Evolutionary conservation across 2,113 vertebrate species (phyloP).

Genomic region (Platysteira castanea): DNA sequence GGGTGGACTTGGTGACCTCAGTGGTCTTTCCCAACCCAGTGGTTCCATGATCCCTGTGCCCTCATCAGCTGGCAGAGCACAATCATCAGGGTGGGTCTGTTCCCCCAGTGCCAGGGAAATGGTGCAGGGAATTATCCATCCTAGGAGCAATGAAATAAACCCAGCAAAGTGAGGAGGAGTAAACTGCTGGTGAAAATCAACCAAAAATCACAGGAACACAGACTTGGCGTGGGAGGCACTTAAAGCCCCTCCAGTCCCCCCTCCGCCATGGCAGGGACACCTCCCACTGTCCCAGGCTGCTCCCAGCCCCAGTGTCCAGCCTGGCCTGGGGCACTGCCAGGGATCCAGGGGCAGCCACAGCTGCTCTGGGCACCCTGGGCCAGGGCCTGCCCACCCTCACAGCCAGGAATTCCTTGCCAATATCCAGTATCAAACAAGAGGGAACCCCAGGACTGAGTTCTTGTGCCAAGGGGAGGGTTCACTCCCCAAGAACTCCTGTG

Average conservation of each 20-base stretch:
- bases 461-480: too few species aligned
- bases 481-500: neutral
- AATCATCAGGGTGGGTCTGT: neutral
- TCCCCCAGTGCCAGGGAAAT: rapidly evolving
- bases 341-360: neutral
- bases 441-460: neutral
- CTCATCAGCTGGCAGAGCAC: neutral
- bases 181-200: neutral
- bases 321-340: neutral
- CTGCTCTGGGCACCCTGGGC: neutral
- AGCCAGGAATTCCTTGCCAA: rapidly evolving
- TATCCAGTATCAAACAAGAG: neutral
- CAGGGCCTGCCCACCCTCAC: neutral
- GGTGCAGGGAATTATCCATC: neutral
- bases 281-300: neutral
- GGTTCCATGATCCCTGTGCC: neutral
- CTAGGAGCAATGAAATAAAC: neutral
- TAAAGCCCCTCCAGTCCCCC: neutral
- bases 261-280: neutral
- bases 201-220: neutral
- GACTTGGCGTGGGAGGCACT: rapidly evolving
- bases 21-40: neutral
- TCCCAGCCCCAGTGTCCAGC: neutral
- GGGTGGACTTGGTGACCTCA: neutral
- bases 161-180: neutral